Conservation (phyloP, 2,888 invertebrate genomes). For the Microplitis manilae region DNA sequence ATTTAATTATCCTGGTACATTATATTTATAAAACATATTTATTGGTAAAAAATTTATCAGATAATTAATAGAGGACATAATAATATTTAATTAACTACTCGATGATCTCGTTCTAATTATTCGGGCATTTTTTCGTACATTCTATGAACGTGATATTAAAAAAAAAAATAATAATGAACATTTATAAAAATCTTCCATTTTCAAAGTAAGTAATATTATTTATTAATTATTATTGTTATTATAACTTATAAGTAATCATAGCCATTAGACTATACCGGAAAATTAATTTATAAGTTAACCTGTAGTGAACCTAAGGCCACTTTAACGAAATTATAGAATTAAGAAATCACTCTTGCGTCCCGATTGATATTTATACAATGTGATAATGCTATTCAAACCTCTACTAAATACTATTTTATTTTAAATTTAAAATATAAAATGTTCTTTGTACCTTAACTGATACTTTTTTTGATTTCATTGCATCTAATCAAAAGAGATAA, state of each 20-base stretch:
- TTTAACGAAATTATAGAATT: slow-evolving; percentile 40
- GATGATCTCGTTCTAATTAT: not conserved
- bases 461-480: not conserved
- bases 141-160: not conserved
- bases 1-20: slow-evolving; percentile 22
- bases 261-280: not conserved
- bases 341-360: slow-evolving; percentile 51
- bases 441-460: slow-evolving; percentile 52
- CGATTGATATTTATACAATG: slow-evolving; percentile 40
- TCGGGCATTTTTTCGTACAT: not conserved
- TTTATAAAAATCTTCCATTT: not conserved
- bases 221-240: not conserved
- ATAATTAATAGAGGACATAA: too few relatives aligned
- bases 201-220: not conserved
- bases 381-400: slow-evolving; percentile 40
- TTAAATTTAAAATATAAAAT: slow-evolving; percentile 57
- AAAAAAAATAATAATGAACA: not conserved
- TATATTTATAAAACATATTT: slow-evolving; percentile 20
- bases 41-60: not conserved
- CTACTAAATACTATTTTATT: slow-evolving; percentile 51
- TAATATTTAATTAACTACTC: not conserved
- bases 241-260: slow-evolving; percentile 31
- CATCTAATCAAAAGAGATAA: not conserved
- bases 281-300: slow-evolving; percentile 2
- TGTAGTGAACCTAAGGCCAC: slow-evolving; percentile 31